A percentile compares a stretch with the other conserved stretches of the same genome.
These are phyloP conservation scores for Pseudomyrmex gracilis DNA, from an alignment of 1,140 invertebrate species.

Conservation along the genomic window DNA sequence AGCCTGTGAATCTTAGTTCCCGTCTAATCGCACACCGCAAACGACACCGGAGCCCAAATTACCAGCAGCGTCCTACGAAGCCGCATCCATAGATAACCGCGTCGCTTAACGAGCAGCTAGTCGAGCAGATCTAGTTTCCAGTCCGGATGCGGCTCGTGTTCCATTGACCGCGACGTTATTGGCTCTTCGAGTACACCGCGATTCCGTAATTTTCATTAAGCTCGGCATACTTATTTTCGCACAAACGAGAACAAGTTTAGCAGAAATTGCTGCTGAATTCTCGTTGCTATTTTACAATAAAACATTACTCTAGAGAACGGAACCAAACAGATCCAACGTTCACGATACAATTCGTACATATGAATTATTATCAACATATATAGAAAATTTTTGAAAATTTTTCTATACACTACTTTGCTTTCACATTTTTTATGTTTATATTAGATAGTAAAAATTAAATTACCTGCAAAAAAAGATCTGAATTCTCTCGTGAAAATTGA, in stretches of 20 bases:
- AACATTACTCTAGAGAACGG: not conserved
- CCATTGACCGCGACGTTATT: conserved; percentile 60
- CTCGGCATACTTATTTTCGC: conserved; percentile 7
- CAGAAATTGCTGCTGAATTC: not conserved
- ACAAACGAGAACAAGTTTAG: not conserved
- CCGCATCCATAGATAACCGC: conserved; percentile 35
- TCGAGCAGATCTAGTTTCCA: conserved; percentile 55
- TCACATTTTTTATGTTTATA: too few species aligned
- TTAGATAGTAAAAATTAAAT: too few species aligned
- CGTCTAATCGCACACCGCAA: conserved; percentile 41
- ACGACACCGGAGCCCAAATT: conserved; percentile 55
- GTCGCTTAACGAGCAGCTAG: conserved; percentile 44
- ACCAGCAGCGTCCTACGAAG: conserved; percentile 34
- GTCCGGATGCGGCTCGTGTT: conserved; percentile 56
- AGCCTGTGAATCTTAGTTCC: conserved; percentile 28
- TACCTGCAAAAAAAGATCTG: too few species aligned
- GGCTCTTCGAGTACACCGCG: conserved; percentile 39
- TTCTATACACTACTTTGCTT: too few species aligned
- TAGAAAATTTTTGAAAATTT: too few species aligned
- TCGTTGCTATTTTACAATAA: not conserved
- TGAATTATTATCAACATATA: too few species aligned
- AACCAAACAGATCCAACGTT: too few species aligned
- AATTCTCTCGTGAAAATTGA: not conserved
- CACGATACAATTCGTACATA: too few species aligned
- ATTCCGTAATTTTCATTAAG: conserved; percentile 56